Evolutionary conservation across 2,888 invertebrate species (phyloP).

Genomic region (Encarsia formosa): DNA sequence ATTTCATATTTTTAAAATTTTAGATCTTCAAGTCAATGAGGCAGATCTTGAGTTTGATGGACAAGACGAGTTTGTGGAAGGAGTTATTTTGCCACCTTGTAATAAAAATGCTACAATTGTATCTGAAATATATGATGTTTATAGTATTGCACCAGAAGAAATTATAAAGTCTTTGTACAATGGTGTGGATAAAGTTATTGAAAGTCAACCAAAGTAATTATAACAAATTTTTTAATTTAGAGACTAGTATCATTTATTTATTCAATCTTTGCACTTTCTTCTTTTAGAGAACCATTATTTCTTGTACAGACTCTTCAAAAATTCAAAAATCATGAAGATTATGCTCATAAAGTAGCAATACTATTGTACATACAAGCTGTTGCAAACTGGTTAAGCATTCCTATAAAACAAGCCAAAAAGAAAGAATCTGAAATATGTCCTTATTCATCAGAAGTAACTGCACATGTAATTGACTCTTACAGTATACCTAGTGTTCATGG

Average conservation of each 20-base stretch:
- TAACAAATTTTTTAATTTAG: not conserved
- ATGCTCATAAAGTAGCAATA: constrained; percentile 35
- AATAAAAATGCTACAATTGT: constrained; percentile 41
- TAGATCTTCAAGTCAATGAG: constrained; percentile 35
- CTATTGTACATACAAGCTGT: constrained; percentile 41
- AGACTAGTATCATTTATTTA: not conserved
- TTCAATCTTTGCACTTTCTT: not conserved
- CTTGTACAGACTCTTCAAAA: constrained; percentile 30
- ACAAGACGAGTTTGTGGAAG: constrained; percentile 29
- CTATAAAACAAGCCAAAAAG: constrained; percentile 37
- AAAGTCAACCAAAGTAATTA: constrained; percentile 33
- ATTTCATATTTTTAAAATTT: constrained; percentile 10
- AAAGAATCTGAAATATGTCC: constrained; percentile 32
- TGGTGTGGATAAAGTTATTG: constrained; percentile 30
- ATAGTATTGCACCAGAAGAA: constrained; percentile 43
- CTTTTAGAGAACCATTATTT: constrained; percentile 35
- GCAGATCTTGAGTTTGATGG: constrained; percentile 27
- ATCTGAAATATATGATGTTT: constrained; percentile 42
- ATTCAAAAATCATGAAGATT: constrained; percentile 29
- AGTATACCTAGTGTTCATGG: constrained; percentile 37
- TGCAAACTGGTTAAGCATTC: constrained; percentile 37
- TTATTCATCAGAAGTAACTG: constrained; percentile 34
- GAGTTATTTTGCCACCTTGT: constrained; percentile 35
- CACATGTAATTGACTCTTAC: constrained; percentile 37
- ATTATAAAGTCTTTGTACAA: constrained; percentile 38